A percentile compares a stretch with the other conserved stretches of the same genome.
Conservation (phyloP, 2,797 vertebrate genomes). For the Urocyon cinereoargenteus region DNA sequence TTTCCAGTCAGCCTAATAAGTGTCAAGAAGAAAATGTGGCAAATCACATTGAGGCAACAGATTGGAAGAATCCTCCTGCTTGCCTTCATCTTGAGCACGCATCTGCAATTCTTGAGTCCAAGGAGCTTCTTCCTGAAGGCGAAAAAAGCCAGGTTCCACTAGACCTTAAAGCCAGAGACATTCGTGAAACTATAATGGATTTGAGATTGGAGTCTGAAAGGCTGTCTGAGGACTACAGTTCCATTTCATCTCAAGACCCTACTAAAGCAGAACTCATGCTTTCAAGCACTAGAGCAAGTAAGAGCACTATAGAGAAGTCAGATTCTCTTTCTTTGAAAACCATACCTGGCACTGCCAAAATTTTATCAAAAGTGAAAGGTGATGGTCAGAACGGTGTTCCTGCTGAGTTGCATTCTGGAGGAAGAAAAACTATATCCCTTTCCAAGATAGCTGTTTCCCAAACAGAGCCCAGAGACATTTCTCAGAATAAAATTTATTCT, state of each 20-base stretch:
- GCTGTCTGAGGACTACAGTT: background rate
- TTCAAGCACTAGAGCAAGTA: background rate
- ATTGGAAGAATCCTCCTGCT: conserved; percentile 18
- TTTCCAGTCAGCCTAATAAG: background rate
- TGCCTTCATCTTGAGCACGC: background rate
- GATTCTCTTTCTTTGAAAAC: conserved; percentile 50
- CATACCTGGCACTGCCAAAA: background rate
- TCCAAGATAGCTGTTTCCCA: background rate
- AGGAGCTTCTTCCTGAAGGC: background rate
- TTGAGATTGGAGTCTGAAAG: conserved; percentile 51
- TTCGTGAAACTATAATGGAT: background rate
- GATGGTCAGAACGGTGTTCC: background rate
- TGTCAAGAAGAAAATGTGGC: background rate
- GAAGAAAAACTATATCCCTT: background rate
- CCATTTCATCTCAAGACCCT: conserved; percentile 24
- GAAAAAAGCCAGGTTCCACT: background rate
- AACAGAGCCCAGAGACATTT: conserved; percentile 8
- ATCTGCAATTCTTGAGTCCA: background rate
- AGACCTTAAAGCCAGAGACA: background rate
- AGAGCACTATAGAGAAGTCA: background rate
- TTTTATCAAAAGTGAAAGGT: background rate
- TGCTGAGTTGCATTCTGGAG: conserved; percentile 15
- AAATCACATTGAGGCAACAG: background rate
- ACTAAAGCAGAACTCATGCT: background rate
- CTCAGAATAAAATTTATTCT: conserved; percentile 44